Percentiles rank a stretch among this genome's conserved stretches.
These are phyloP conservation scores for Tetramorium alpestre DNA, from an alignment of 1,140 invertebrate genomes.

Conservation along the genomic window DNA sequence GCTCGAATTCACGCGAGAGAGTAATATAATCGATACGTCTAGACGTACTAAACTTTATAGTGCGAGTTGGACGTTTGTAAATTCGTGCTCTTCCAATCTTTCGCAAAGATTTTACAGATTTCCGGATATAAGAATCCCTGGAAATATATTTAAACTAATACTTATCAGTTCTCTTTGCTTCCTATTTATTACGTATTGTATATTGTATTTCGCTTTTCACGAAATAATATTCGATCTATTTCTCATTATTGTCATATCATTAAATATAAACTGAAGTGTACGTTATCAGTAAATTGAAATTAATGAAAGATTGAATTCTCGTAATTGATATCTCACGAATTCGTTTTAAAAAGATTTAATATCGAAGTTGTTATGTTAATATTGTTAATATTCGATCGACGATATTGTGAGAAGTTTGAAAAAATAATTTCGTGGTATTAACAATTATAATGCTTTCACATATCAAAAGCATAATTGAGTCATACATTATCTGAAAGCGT, in stretches of 20 bases:
- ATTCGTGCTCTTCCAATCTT: neutral
- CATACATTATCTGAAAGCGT: neutral
- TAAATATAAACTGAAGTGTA: neutral
- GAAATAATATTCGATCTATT: neutral
- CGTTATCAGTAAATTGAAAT: neutral
- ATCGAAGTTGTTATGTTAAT: neutral
- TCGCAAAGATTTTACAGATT: neutral
- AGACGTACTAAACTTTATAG: constrained; percentile 29
- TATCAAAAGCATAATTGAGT: neutral
- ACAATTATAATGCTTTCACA: neutral
- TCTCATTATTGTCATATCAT: neutral
- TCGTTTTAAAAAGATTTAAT: neutral
- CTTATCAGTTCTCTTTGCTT: neutral
- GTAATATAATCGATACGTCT: constrained; percentile 47
- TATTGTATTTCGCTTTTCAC: neutral
- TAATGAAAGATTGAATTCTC: neutral
- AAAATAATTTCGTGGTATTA: neutral
- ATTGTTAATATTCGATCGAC: neutral
- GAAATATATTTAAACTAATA: constrained; percentile 17
- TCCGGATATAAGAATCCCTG: neutral
- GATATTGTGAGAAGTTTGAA: neutral
- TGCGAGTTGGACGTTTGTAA: constrained; percentile 4
- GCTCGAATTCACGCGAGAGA: constrained; percentile 1
- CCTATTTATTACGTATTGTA: neutral
- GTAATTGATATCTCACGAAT: neutral